phyloP scores from a whole-genome alignment of 2,888 invertebrate genomes.

The Drosophila pseudotakahashii region DNA sequence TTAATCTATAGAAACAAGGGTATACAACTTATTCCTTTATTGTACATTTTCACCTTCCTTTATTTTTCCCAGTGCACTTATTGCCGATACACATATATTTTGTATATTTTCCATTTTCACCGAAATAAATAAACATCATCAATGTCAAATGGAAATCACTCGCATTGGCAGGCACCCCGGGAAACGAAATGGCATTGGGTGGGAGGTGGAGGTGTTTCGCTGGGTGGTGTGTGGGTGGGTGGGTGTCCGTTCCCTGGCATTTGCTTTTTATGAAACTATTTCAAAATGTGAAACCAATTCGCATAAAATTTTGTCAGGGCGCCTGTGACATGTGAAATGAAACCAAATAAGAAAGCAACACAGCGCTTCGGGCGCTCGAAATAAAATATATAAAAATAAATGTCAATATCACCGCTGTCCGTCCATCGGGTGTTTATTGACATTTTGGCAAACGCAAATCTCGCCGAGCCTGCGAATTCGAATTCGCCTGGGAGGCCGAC shows the following conservation, averaged over 20 bases:
- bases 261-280: constrained; percentile 77
- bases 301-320: constrained; percentile 77
- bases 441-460: constrained; percentile 76
- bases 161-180: constrained; percentile 49
- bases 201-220: constrained; percentile 10
- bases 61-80: constrained; percentile 8
- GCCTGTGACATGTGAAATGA: constrained; percentile 66
- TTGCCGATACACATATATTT: constrained; percentile 41
- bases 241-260: constrained; percentile 49
- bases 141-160: constrained; percentile 81
- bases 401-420: constrained; percentile 60
- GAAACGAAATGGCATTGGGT: constrained; percentile 32
- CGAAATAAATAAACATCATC: constrained; percentile 81
- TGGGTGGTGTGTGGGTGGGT: neutral
- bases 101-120: constrained; percentile 78
- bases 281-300: constrained; percentile 80
- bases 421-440: constrained; percentile 69
- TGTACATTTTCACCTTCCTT: too few relatives aligned
- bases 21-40: too few relatives aligned
- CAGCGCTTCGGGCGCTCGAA: constrained; percentile 11
- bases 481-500: constrained; percentile 62
- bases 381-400: constrained; percentile 63
- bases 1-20: too few relatives aligned
- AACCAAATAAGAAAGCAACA: constrained; percentile 61
- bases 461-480: constrained; percentile 56